A percentile compares a stretch with the other conserved stretches of the same genome.
phyloP scores from a whole-genome alignment of 2,797 vertebrate genomes.

The Scolopax bukidnonensis region DNA sequence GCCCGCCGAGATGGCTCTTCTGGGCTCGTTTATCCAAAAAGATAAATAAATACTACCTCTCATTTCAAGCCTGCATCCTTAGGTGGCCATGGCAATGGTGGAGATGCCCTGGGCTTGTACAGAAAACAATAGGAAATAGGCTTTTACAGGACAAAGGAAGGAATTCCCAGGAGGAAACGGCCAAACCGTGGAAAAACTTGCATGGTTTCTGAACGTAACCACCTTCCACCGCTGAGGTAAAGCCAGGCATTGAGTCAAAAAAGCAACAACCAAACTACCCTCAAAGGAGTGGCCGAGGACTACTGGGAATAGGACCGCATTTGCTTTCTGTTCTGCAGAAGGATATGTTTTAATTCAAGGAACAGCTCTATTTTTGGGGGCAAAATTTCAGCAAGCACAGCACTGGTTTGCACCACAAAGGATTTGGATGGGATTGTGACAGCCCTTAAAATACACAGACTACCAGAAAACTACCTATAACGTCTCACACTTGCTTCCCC shows the following conservation, averaged over 20 bases:
- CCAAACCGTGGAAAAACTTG: neutral
- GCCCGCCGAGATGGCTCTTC: fast-evolving
- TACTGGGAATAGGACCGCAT: fast-evolving
- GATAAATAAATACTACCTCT: fast-evolving
- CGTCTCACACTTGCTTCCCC: fast-evolving
- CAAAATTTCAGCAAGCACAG: neutral
- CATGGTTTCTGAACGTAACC: fast-evolving
- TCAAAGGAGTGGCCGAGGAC: neutral
- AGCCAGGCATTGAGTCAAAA: neutral
- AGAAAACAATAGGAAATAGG: neutral
- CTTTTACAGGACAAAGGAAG: neutral
- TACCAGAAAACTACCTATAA: neutral
- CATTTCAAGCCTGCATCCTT: neutral
- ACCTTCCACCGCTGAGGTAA: fast-evolving
- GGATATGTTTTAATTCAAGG: neutral
- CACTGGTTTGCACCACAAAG: fast-evolving
- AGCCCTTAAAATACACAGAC: neutral
- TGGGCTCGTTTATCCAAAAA: neutral
- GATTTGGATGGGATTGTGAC: neutral
- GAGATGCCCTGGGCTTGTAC: neutral
- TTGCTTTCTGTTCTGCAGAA: neutral
- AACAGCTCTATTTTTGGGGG: neutral
- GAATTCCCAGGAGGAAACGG: neutral
- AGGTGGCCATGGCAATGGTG: neutral
- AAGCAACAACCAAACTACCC: neutral